Evolutionary conservation across 1,140 invertebrate species (phyloP), one percentile per base, ranked within the genome.

Genomic region (Scaptomyza montana): DNA sequence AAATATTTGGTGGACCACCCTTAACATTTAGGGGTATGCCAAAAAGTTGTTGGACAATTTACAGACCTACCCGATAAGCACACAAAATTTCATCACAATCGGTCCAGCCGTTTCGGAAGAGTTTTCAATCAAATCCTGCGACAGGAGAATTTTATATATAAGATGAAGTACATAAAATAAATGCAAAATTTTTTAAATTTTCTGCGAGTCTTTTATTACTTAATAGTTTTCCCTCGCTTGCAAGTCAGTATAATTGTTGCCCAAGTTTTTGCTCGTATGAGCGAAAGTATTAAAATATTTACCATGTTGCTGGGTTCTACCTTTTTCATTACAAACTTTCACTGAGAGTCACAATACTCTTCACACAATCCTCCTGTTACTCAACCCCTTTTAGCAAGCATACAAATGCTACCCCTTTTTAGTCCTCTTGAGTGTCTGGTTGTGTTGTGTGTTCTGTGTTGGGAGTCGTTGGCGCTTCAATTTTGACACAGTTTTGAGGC

Each of bases 401-500:
- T 2, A 36, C 13, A 33, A 10, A 39, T 39, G 6, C 45, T 7
- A 4, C 12, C 16, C 3, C 30, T 33, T 7, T 1, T 41, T 10
- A 7, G 9, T 46, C 28, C 51, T 7, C 21, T 12, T 39, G 30
- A 33, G 30, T n/a, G 50, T 49, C 41, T 10, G 39, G 12, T 54
- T 62, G 46, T 12, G 30, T 33, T 33, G 30, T 33, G 30, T 43
- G 25, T 46, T 30, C 41, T 64, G 60, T 51, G 74, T n/a, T 41
- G 30, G 68, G 60, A 72, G 55, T 69, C 63, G 73, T 64, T 54
- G 63, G 62, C 75, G 70, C 78, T 59, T 78, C 77, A 79, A 85
- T 85, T 84, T 84, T 84, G 80, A 84, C 80, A 84, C 80, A 84
- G 73, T 84, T 84, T 85, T 74, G 63, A 66, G 77, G 80, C 80